A percentile compares a stretch with the other conserved stretches of the same genome.
phyloP scores from a whole-genome alignment of 92 coral and sea anemone genomes.

The Epizoanthus stellaris region DNA sequence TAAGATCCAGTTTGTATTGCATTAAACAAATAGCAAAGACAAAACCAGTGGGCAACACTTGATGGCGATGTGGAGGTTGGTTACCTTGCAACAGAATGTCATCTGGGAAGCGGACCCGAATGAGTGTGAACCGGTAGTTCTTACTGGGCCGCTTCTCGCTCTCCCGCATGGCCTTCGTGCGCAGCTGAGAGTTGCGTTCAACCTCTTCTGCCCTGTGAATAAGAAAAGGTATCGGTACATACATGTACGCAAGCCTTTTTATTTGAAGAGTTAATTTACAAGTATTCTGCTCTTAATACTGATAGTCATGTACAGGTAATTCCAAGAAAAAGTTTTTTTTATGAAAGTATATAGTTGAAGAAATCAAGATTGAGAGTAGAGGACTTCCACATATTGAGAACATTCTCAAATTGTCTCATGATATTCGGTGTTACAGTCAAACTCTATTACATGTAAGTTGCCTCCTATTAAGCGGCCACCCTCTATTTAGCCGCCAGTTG shows the following conservation, averaged over 20 bases:
- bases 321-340: background rate
- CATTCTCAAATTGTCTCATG: no score
- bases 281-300: background rate
- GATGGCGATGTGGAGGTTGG: background rate
- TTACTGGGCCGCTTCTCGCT: conserved; percentile 86
- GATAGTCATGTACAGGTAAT: background rate
- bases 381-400: background rate
- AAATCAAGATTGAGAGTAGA: background rate
- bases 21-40: no score
- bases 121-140: conserved; percentile 82
- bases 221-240: background rate
- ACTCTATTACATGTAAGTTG: no score
- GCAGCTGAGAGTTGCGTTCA: conserved; percentile 80
- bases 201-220: conserved; percentile 69
- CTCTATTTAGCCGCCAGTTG: no score
- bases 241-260: background rate
- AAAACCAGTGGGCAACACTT: no score
- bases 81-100: conserved; percentile 88
- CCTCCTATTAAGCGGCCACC: no score
- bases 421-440: no score
- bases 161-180: conserved; percentile 98
- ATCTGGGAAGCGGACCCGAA: conserved; percentile 91
- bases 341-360: background rate
- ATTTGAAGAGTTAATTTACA: background rate
- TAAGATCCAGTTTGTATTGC: no score